Base-by-base conservation (phyloP, 2,888 invertebrate genomes). In the Cheilosia pagana region DNA sequence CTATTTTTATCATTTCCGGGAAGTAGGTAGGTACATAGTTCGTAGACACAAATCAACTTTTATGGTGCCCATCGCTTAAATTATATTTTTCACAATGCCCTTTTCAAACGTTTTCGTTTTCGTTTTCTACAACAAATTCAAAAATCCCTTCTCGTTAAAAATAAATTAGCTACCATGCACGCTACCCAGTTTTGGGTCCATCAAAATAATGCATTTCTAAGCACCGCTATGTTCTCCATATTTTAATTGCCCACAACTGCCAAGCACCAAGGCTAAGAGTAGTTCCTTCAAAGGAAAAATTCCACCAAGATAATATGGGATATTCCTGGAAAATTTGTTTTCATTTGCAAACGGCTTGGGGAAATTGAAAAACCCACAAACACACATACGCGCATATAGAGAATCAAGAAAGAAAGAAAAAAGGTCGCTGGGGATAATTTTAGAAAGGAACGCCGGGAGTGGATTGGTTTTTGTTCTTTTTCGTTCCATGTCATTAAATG, bases 351-450 rank as follows among this genome's bases (percentile, higher is more conserved):
- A 60, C 43, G 31, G 74, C 65, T 74, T 79, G 79, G 79, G 72
- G 79, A 74, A 79, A 67, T 60, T 28, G 35, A 12, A 67, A 59
- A 67, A 67, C 48, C 35, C 65, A 75, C 16, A 43, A 43, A 43
- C 21, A 2, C 63, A n/a, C 25, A 35, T 14, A 39, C 50, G 14
- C 3, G 41, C 39, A 65, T 12, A 23, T 19, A 59, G 41, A 10
- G 3, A 12, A 12, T 12, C 12, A 12, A 3, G 35, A 35, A 3
- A 10, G 57, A 28, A 16, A 6, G 35, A 21, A 45, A 52, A 53
- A 45, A 48, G 50, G 35, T 62, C 31, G 4, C 71, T 45, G 77
- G 81, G 81, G 81, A 75, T 77, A 59, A 35, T 55, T 63, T 63
- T 65, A 63, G 52, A 71, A 74, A 72, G 67, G 71, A 52, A 77